Conservation (phyloP, 2,113 vertebrate genomes). For the Pseudolaguvia tuberculata region DNA sequence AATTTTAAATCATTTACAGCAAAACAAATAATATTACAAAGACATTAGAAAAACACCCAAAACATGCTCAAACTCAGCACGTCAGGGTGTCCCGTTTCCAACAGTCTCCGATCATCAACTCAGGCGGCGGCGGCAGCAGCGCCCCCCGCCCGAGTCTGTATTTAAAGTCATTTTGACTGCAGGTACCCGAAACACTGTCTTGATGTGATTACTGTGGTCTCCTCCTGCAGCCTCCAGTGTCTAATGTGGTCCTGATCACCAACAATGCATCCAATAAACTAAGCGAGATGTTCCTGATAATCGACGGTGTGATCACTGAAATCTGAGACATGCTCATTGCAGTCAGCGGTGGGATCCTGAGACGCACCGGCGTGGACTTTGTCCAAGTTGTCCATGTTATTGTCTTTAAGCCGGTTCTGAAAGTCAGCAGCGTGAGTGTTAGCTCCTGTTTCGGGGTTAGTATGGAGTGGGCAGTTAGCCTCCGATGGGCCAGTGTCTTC, state of each 20-base stretch:
- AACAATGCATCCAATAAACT: neutral
- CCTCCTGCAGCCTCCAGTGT: neutral
- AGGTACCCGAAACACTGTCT: no score
- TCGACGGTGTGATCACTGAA: constrained; percentile 27
- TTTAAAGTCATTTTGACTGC: neutral
- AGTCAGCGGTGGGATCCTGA: neutral
- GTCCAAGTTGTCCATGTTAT: neutral
- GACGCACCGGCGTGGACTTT: neutral
- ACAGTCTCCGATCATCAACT: neutral
- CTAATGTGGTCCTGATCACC: neutral
- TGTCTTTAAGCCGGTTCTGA: neutral
- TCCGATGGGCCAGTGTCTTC: no score
- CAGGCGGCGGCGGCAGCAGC: no score
- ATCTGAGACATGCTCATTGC: neutral
- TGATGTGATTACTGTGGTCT: neutral
- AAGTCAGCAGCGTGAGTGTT: constrained; percentile 14
- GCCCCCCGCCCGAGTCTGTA: no score
- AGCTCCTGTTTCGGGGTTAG: no score
- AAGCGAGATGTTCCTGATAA: constrained; percentile 26
- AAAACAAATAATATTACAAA: neutral
- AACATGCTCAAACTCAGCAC: neutral
- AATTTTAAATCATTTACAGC: neutral
- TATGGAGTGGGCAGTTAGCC: no score
- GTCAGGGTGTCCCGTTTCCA: neutral
- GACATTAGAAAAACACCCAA: neutral